phyloP scores from a whole-genome alignment of 2,888 invertebrate genomes.

The Platypus cylindrus region DNA sequence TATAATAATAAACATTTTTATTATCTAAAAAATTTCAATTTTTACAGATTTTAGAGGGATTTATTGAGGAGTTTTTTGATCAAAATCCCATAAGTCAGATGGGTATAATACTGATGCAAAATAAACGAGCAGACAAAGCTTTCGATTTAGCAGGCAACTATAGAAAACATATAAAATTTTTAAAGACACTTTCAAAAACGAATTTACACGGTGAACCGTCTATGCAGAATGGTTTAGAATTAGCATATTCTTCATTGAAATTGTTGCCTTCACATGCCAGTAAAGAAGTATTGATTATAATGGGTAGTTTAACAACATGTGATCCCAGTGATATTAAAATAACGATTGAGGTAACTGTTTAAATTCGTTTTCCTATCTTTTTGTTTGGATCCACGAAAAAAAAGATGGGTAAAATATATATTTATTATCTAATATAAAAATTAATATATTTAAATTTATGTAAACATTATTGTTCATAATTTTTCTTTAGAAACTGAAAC shows the following conservation, averaged over 20 bases:
- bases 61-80: conserved; percentile 95
- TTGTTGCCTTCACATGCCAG: conserved; percentile 91
- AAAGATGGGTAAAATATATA: background rate
- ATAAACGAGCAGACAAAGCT: conserved; percentile 87
- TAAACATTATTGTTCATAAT: conserved; percentile 4
- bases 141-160: conserved; percentile 82
- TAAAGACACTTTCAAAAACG: conserved; percentile 50
- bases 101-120: conserved; percentile 80
- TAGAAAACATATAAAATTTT: conserved; percentile 63
- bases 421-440: background rate
- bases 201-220: conserved; percentile 85
- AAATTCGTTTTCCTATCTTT: conserved; percentile 3
- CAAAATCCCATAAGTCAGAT: conserved; percentile 98
- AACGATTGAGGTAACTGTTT: conserved; percentile 55
- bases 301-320: conserved; percentile 91
- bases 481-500: conserved; percentile 55
- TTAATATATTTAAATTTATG: background rate
- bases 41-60: conserved; percentile 74
- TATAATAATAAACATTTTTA: conserved; percentile 1
- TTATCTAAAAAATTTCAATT: conserved; percentile 1
- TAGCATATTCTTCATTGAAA: conserved; percentile 72
- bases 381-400: background rate
- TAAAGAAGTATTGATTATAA: conserved; percentile 80
- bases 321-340: conserved; percentile 86
- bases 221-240: conserved; percentile 85